phyloP scores from a whole-genome alignment of 2,797 vertebrate genomes.

The Catostomus latipinnis region DNA sequence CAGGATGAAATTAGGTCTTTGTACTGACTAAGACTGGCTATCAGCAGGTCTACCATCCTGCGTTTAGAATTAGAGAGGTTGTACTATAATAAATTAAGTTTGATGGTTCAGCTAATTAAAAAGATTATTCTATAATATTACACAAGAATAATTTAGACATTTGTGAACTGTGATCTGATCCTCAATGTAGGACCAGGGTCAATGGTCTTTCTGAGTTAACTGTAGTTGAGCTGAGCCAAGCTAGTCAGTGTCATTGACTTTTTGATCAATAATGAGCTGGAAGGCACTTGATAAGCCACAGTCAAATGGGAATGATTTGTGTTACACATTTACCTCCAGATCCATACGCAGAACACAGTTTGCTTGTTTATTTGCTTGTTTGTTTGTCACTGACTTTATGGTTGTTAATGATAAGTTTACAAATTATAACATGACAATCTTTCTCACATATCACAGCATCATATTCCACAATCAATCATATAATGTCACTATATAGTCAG shows the following conservation, averaged over 20 bases:
- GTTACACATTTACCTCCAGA: background rate
- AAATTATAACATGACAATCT: background rate
- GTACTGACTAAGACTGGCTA: too few relatives aligned
- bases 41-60: too few relatives aligned
- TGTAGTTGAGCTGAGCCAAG: background rate
- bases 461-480: too few relatives aligned
- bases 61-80: too few relatives aligned
- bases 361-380: background rate
- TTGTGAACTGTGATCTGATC: too few relatives aligned
- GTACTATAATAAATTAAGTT: too few relatives aligned
- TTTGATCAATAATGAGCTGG: constrained; percentile 5
- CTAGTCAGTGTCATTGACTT: background rate
- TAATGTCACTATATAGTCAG: too few relatives aligned
- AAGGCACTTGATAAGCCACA: constrained; percentile 11
- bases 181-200: background rate
- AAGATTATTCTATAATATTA: too few relatives aligned
- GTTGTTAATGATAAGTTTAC: background rate
- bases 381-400: background rate
- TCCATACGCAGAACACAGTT: background rate
- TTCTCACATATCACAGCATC: too few relatives aligned
- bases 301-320: background rate
- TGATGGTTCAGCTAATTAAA: too few relatives aligned
- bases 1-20: too few relatives aligned
- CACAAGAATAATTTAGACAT: too few relatives aligned
- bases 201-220: background rate